Conservation (phyloP, 2,888 invertebrate genomes). For the Drosophila lutescens region DNA sequence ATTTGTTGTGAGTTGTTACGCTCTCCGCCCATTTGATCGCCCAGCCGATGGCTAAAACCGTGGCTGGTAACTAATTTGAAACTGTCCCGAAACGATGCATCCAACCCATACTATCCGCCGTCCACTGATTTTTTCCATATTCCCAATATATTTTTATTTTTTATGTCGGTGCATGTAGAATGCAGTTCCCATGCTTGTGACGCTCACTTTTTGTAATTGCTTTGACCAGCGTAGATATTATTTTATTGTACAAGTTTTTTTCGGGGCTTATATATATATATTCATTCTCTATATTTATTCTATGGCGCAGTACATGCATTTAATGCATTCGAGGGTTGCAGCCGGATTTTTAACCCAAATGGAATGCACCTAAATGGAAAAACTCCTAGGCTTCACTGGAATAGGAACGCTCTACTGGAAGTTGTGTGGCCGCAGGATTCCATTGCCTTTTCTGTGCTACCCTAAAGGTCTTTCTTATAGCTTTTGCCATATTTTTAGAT, state of each 20-base stretch:
- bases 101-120: conserved; percentile 9
- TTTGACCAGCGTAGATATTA: conserved; percentile 63
- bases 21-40: conserved; percentile 5
- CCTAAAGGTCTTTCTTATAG: background rate
- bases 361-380: conserved; percentile 16
- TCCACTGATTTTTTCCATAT: conserved; percentile 42
- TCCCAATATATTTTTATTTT: conserved; percentile 35
- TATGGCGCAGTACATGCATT: conserved; percentile 49
- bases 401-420: conserved; percentile 1
- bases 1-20: conserved; percentile 32
- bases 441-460: background rate
- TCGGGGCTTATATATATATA: background rate
- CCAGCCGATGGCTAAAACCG: conserved; percentile 46
- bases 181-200: conserved; percentile 26
- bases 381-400: conserved; percentile 10
- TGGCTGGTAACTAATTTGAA: conserved; percentile 68
- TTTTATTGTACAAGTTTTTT: conserved; percentile 41
- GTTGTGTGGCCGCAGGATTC: background rate
- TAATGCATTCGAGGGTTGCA: conserved; percentile 70
- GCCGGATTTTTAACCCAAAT: conserved; percentile 37
- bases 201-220: conserved; percentile 63
- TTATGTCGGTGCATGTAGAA: conserved; percentile 32
- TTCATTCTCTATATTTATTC: background rate
- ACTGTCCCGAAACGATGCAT: conserved; percentile 29
- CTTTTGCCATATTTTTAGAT: background rate